Evolutionary conservation across 2,888 invertebrate genomes (phyloP), one percentile per base, ranked within the genome.

Genomic region (Strigamia crassipes): DNA sequence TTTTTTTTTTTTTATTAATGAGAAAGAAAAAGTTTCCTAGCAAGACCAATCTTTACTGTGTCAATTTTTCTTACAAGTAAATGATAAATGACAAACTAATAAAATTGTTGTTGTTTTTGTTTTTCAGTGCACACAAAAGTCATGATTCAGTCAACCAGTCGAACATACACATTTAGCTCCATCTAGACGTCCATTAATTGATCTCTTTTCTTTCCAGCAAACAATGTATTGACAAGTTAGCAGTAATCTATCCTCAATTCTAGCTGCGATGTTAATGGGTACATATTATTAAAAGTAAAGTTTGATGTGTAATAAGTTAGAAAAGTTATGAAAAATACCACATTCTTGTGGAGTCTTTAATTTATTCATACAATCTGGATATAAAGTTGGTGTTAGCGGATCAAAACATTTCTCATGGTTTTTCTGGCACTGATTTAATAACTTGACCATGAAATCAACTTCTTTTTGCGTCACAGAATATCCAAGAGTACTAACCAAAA

Each of bases 91-190:
- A 38, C 3, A 38, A 9, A 38, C 38, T 38, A 38, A 27, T 27
- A 2, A 27, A 27, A 2, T 27, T 27, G 27, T 38, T n/a, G n/a
- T n/a, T n/a, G n/a, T n/a, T n/a, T 38, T 38, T 38, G 38, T 38
- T 38, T 38, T 38, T 38, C 38, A 0, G 38, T 38, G 38, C 38
- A 38, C 38, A 6, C 38, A 38, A 46, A 46, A 46, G n/a, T n/a
- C n/a, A 46, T 46, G n/a, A 46, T 46, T 5, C 15, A 46, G 15
- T 46, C 13, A 46, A 42, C 12, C 12, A 46, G 13, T 2, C 8
- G 61, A 5, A 73, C 73, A 73, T 9, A 73, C n/a, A 27, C 73
- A 73, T 73, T 73, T 73, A n/a, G 73, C 73, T 73, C 73, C 73
- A 31, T 73, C 73, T 31, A 73, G n/a, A 73, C 73, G 73, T 1